These are phyloP conservation scores for Acrocephalus scirpaceus DNA, from an alignment of 2,797 vertebrate genomes.

Conservation along the genomic window DNA sequence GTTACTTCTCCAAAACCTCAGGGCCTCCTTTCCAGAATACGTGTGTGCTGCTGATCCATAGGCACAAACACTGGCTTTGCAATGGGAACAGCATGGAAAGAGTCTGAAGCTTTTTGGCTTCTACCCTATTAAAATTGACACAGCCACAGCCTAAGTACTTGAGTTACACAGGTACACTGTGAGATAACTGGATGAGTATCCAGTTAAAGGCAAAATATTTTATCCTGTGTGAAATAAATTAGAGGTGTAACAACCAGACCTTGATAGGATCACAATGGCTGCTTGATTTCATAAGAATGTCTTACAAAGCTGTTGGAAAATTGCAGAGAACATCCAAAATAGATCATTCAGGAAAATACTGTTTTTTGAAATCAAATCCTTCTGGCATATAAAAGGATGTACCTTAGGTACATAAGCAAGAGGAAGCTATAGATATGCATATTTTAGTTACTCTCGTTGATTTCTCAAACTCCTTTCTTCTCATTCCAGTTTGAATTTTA, in stretches of 20 bases:
- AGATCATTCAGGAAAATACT: not conserved
- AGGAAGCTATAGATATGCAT: not conserved
- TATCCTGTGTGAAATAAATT: not conserved
- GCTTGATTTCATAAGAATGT: not conserved
- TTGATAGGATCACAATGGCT: not conserved
- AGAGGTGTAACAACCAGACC: not conserved
- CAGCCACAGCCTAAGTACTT: not conserved
- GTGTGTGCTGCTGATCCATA: fast-evolving
- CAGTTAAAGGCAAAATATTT: not conserved
- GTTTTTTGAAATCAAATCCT: not conserved
- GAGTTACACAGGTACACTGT: not conserved
- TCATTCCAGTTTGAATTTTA: not conserved
- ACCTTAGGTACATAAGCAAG: not conserved
- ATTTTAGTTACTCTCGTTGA: not conserved
- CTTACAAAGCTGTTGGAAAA: not conserved
- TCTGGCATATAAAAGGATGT: not conserved
- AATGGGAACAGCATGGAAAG: not conserved
- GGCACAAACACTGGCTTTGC: not conserved
- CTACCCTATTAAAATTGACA: not conserved
- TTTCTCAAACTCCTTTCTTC: not conserved
- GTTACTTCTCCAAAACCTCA: not conserved
- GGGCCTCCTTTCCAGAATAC: not conserved
- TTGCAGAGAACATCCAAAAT: not conserved
- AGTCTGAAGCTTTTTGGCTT: not conserved
- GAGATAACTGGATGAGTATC: not conserved